phyloP scores from a whole-genome alignment of 30 jellyfish, hydroid and myxozoan species.

The Hydractinia symbiolongicarpus region DNA sequence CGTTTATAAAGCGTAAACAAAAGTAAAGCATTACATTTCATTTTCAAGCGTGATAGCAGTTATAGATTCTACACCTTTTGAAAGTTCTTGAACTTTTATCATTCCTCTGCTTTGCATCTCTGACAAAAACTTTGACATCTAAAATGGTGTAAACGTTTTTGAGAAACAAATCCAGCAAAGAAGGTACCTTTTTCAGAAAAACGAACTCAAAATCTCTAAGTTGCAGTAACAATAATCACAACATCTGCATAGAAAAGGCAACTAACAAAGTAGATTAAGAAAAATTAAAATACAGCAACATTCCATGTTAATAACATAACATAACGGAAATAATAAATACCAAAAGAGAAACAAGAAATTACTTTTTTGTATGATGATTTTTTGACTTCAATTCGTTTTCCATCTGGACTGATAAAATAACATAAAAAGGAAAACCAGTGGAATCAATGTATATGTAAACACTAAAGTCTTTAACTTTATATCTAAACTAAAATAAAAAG shows the following conservation, averaged over 20 bases:
- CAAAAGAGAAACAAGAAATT: neutral
- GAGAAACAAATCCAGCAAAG: neutral
- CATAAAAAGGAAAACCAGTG: neutral
- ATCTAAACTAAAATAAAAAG: too few species aligned
- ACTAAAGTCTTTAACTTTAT: neutral
- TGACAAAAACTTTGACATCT: conserved; percentile 80
- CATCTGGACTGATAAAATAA: conserved; percentile 64
- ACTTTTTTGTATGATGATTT: conserved; percentile 69
- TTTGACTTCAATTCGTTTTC: conserved; percentile 65
- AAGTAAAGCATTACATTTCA: conserved; percentile 39
- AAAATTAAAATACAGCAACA: too few species aligned
- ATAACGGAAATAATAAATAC: neutral
- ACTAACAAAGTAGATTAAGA: too few species aligned
- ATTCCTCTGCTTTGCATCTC: conserved; percentile 51
- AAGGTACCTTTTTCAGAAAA: neutral
- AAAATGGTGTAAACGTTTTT: neutral
- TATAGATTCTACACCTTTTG: conserved; percentile 83
- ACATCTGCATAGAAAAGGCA: too few species aligned
- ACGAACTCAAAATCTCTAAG: too few species aligned
- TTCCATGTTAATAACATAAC: too few species aligned
- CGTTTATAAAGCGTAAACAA: neutral
- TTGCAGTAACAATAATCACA: too few species aligned
- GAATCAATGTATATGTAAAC: neutral
- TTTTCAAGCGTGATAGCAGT: conserved; percentile 38
- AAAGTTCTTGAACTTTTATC: conserved; percentile 46